These are phyloP conservation scores for Myopa testacea DNA, from an alignment of 2,888 invertebrate genomes.

Conservation along the genomic window DNA sequence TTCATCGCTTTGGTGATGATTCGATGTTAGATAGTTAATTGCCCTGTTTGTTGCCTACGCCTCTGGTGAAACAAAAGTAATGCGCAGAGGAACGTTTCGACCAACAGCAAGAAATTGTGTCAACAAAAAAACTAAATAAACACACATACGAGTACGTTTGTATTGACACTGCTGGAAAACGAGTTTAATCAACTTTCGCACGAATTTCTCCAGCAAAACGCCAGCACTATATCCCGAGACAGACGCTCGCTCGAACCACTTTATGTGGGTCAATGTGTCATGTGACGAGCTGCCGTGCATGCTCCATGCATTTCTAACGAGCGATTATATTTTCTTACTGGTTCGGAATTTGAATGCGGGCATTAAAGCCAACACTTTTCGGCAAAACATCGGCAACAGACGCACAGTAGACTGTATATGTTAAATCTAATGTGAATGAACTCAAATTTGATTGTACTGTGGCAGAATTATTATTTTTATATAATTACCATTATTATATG, in stretches of 20 bases:
- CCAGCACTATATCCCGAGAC: background rate
- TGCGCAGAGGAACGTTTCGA: background rate
- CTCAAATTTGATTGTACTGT: background rate
- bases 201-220: conserved; percentile 20
- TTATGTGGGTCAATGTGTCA: conserved; percentile 29
- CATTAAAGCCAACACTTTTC: background rate
- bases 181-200: conserved; percentile 31
- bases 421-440: conserved; percentile 12
- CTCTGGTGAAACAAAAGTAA: background rate
- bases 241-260: background rate
- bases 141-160: background rate
- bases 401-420: too few relatives aligned
- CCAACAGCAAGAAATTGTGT: conserved; percentile 16
- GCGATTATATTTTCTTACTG: conserved; percentile 36
- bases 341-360: background rate
- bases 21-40: background rate
- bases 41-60: background rate
- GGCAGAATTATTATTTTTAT: background rate
- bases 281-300: conserved; percentile 9
- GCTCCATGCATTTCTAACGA: conserved; percentile 25
- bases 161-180: background rate
- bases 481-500: background rate
- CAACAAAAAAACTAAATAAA: conserved; percentile 23
- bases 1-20: too few relatives aligned
- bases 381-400: too few relatives aligned